Conservation (phyloP, 2,113 vertebrate species). For the Micronycteris hirsuta region DNA sequence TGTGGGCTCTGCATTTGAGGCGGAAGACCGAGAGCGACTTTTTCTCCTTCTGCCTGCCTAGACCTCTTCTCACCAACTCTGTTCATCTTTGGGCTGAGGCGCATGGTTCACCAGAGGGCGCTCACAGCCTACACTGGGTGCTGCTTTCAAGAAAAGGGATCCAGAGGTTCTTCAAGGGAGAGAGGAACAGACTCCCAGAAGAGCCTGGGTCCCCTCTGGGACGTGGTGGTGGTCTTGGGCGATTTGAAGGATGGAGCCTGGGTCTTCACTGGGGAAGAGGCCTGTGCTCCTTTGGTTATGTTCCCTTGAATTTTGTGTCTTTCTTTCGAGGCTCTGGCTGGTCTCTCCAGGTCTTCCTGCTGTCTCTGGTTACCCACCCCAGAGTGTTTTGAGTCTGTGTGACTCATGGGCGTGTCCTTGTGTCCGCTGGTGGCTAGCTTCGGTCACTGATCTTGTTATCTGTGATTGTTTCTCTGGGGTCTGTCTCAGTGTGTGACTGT, state of each 20-base stretch:
- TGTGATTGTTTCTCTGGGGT: neutral
- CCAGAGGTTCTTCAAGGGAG: neutral
- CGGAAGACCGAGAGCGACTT: neutral
- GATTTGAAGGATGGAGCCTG: neutral
- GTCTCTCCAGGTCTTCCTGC: neutral
- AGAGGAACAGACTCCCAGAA: neutral
- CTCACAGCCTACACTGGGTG: neutral
- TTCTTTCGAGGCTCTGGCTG: neutral
- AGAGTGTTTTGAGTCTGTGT: no score
- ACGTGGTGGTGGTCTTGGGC: neutral
- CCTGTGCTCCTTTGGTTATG: neutral
- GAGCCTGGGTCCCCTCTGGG: neutral
- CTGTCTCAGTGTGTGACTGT: neutral
- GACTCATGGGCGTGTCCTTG: neutral
- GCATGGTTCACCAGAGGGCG: conserved; percentile 30
- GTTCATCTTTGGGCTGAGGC: neutral
- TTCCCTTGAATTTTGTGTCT: neutral
- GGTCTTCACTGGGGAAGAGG: neutral
- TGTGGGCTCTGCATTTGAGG: neutral
- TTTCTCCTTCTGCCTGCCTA: neutral
- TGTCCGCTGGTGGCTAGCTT: neutral
- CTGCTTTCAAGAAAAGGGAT: neutral
- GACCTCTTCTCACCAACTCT: neutral
- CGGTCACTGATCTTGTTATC: neutral
- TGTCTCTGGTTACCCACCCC: neutral